Percentiles rank a stretch among this genome's conserved stretches.
Conservation (phyloP, 2,888 invertebrate genomes). For the Acleris literana region DNA sequence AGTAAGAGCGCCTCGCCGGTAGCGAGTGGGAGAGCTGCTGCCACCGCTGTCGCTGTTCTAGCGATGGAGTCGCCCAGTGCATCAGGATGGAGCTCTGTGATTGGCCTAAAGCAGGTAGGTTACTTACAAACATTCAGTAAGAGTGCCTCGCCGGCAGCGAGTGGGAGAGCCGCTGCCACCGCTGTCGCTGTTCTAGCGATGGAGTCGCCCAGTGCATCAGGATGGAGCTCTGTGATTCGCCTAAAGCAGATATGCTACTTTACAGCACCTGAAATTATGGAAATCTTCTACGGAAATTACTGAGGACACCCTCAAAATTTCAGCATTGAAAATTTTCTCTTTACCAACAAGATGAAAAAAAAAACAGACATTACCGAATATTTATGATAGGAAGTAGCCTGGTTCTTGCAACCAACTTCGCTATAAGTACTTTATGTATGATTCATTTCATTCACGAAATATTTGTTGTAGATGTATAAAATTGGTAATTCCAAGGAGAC, state of each 20-base stretch:
- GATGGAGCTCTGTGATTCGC: slow-evolving; percentile 40
- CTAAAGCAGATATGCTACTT: slow-evolving; percentile 43
- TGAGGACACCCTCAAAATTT: no score
- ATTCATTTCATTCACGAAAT: no score
- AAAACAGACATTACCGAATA: no score
- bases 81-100: slow-evolving; percentile 42
- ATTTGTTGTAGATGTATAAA: no score
- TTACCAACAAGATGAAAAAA: no score
- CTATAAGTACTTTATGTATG: no score
- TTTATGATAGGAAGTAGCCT: no score
- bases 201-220: slow-evolving; percentile 56
- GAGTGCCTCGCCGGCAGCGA: slow-evolving; percentile 60
- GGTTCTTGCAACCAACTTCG: no score
- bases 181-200: slow-evolving; percentile 55
- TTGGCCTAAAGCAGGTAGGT: slow-evolving; percentile 45
- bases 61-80: slow-evolving; percentile 56
- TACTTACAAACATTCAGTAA: background rate
- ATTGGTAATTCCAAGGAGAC: no score
- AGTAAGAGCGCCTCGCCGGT: slow-evolving; percentile 54
- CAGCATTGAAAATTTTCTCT: no score
- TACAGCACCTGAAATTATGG: no score
- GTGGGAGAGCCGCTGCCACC: slow-evolving; percentile 66
- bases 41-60: slow-evolving; percentile 58
- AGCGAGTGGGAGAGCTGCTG: slow-evolving; percentile 65
- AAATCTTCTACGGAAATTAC: no score